Percentiles rank a stretch among this genome's conserved stretches.
Conservation (phyloP, 1,140 invertebrate genomes). For the Diabrotica undecimpunctata region DNA sequence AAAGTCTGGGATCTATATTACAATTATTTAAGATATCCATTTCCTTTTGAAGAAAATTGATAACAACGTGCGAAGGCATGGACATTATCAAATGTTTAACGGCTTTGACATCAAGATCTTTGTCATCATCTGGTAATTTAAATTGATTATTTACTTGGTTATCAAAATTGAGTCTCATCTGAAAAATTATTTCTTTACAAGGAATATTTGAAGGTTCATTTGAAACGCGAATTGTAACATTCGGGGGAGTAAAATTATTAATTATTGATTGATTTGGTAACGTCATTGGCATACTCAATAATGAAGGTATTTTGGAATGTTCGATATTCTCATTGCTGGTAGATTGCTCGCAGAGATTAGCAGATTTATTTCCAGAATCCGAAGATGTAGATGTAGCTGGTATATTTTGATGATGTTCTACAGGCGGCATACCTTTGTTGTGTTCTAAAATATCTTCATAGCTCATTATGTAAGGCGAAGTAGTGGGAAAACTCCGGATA, state of each 20-base stretch:
- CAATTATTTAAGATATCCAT: conserved; percentile 17
- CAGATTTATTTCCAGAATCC: not conserved
- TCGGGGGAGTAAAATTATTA: not conserved
- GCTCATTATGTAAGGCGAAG: conserved; percentile 29
- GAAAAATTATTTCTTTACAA: not conserved
- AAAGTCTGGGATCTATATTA: conserved; percentile 7
- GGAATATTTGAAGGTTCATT: not conserved
- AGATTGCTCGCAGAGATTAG: not conserved
- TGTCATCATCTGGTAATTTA: not conserved
- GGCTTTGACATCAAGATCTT: not conserved
- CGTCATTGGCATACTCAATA: not conserved
- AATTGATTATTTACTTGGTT: too few species aligned
- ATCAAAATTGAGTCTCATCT: not conserved
- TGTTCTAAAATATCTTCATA: conserved; percentile 27
- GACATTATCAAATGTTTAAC: conserved; percentile 11
- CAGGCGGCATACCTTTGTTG: not conserved
- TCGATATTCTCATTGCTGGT: not conserved
- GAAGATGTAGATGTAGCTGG: not conserved
- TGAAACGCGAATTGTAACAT: not conserved
- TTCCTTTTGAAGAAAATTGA: conserved; percentile 23
- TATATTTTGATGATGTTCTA: not conserved
- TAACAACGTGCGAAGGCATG: conserved; percentile 4
- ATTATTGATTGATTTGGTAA: not conserved
- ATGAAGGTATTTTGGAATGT: not conserved
- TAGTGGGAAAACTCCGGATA: conserved; percentile 28